Base-by-base conservation (phyloP, 1,140 invertebrate genomes). In the Leptinotarsa lineolata region DNA sequence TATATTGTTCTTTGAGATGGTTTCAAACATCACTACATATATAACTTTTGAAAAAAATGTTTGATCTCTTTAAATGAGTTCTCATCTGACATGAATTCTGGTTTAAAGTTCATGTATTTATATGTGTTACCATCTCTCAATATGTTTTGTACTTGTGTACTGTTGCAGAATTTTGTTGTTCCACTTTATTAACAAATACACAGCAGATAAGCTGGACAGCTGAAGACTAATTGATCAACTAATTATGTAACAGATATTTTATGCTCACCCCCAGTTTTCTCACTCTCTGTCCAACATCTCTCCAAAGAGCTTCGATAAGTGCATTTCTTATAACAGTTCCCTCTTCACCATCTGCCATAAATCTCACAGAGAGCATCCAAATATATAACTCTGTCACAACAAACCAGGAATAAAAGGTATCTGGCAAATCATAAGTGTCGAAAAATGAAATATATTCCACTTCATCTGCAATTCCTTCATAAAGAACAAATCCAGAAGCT, bases 331-430 rank as follows among this genome's bases (percentile, higher is more conserved):
- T 80, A 78, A 88, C 85, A 77, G 88, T 83, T 4, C 94, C 94
- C 80, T 92, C 85, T 48, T 91, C 87, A 20, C 87, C 91, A 84
- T 94, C 92, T 24, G 91, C 90, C 92, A 95, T 95, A 6, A 90
- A 88, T 60, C 94, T 87, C 16, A 91, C 88, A 81, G 91, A 85
- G 11, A 95, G 77, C 86, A 96, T 89, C 95, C 95, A 96, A 1
- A 95, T 88, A 83, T 96, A 94, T 18, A 96, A 84, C 83, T 95
- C 94, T 2, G 92, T 94, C 3, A 95, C 85, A 2, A 91, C 81
- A 83, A 94, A 96, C 94, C 94, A 95, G 1, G 94, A 94, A 76
- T 89, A 88, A 82, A 94, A 94, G 45, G 93, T 94, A 77, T 96
- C 94, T 21, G 89, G 87, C 81, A 95, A 83, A 60, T 91, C 85